phyloP scores from a whole-genome alignment of 1,140 invertebrate genomes.

The Galleria mellonella region DNA sequence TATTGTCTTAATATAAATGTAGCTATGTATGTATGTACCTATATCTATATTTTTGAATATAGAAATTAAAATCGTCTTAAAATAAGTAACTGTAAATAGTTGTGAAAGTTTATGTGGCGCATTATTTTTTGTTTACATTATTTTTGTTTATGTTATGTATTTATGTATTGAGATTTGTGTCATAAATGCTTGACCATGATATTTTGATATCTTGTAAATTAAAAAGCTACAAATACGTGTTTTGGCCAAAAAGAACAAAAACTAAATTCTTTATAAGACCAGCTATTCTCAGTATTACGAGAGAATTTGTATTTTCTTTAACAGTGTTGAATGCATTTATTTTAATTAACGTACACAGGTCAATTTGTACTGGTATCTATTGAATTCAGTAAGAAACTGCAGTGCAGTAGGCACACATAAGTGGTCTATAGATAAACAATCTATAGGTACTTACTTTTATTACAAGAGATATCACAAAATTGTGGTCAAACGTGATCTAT shows the following conservation, averaged over 20 bases:
- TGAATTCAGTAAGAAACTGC: no score
- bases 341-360: no score
- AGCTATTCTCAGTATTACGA: no score
- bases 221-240: no score
- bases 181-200: slow-evolving; percentile 15
- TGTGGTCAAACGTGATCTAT: slow-evolving; percentile 19
- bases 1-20: slow-evolving; percentile 63
- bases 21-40: slow-evolving; percentile 68
- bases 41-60: slow-evolving; percentile 69
- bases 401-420: no score
- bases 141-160: slow-evolving; percentile 63
- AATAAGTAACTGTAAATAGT: slow-evolving; percentile 67
- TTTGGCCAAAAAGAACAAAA: no score
- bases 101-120: slow-evolving; percentile 70
- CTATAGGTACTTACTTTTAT: no score
- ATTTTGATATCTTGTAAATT: background rate
- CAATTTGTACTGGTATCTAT: no score
- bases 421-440: no score
- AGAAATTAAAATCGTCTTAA: slow-evolving; percentile 61
- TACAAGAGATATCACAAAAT: background rate
- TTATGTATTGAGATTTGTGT: slow-evolving; percentile 54
- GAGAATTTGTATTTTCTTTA: no score
- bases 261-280: no score
- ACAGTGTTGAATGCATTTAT: no score
- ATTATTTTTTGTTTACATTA: slow-evolving; percentile 65